Base-by-base conservation (phyloP, 2,888 invertebrate genomes). In the Drosophila mulleri region DNA sequence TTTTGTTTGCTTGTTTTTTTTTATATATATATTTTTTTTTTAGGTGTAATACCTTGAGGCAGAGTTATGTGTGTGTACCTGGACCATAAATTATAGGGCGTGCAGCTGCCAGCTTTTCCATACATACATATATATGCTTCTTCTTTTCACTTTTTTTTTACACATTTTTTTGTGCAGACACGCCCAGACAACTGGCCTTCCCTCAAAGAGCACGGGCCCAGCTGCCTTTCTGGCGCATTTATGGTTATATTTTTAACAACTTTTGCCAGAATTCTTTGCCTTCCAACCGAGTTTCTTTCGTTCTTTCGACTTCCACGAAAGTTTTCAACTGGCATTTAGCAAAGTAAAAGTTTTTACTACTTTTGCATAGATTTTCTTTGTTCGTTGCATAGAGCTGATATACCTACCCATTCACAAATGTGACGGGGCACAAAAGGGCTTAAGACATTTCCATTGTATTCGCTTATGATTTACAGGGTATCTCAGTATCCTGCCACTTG, bases 41-140 rank as follows among this genome's bases (percentile, higher is more conserved):
- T 29, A 7, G 9, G 20, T 32, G 57, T 47, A 39, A 66, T 64
- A 53, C 61, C 68, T 76, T 41, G 48, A 67, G 62, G 58, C 68
- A 45, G 54, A 52, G 48, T 62, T 66, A 50, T 53, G 60, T 26
- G 37, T 26, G 37, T 59, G 32, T 65, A 63, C 77, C 77, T 76
- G 62, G 44, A 58, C 78, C 67, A 78, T 85, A 83, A 88, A 82
- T 88, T 80, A 83, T 80, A 72, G 58, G 78, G 57, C 67, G 52
- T 58, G 79, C 71, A 77, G 74, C 80, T 78, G 86, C 71, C 85
- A 84, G 82, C 68, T 81, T 62, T 78, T 72, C 52, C 26, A 41
- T 39, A 39, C 8, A 39, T 39, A 39, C 7, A 53, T 50, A 32
- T 48, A 29, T 18, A n/a, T 48, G 5, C 11, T 26, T 23, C 26